Evolutionary conservation across 2,113 vertebrate species (phyloP).

Genomic region (Hepsetus odoe): DNA sequence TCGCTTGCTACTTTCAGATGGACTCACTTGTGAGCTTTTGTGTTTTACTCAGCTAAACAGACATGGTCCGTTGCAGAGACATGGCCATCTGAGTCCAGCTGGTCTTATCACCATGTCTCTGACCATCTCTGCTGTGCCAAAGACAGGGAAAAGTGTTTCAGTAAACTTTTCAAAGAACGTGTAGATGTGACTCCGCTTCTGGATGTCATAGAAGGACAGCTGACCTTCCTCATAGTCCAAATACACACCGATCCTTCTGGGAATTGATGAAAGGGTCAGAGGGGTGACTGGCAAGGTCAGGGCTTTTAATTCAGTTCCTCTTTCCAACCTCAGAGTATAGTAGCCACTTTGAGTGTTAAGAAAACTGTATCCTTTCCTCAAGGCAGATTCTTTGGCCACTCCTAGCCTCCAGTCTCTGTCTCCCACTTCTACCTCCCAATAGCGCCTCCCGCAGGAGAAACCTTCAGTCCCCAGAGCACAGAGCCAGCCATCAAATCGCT

Average conservation of each 20-base stretch:
- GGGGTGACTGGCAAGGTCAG: slow-evolving; percentile 69
- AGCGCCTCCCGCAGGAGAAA: slow-evolving; percentile 73
- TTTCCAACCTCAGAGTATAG: slow-evolving; percentile 75
- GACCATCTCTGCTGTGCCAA: slow-evolving; percentile 76
- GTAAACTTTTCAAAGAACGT: slow-evolving; percentile 75
- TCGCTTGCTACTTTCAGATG: no score
- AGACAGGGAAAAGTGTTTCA: slow-evolving; percentile 74
- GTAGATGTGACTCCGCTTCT: slow-evolving; percentile 75
- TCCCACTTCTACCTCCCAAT: slow-evolving; percentile 85
- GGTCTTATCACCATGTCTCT: slow-evolving; percentile 71
- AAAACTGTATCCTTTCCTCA: slow-evolving; percentile 75
- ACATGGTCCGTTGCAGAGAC: slow-evolving; percentile 74
- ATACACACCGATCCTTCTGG: slow-evolving; percentile 72
- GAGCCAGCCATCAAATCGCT: slow-evolving; percentile 72
- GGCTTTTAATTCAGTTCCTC: slow-evolving; percentile 72
- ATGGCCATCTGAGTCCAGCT: slow-evolving; percentile 61
- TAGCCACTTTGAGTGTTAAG: slow-evolving; percentile 74
- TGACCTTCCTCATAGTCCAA: slow-evolving; percentile 78
- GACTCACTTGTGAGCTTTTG: no score
- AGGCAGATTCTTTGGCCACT: slow-evolving; percentile 79
- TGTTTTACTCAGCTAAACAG: not conserved
- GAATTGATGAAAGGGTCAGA: slow-evolving; percentile 57
- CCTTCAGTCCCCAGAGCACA: slow-evolving; percentile 69
- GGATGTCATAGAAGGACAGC: slow-evolving; percentile 78
- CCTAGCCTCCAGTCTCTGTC: slow-evolving; percentile 88